A percentile compares a stretch with the other conserved stretches of the same genome.
These are phyloP conservation scores for Sprattus sprattus DNA, from an alignment of 2,113 vertebrate species.

Conservation along the genomic window DNA sequence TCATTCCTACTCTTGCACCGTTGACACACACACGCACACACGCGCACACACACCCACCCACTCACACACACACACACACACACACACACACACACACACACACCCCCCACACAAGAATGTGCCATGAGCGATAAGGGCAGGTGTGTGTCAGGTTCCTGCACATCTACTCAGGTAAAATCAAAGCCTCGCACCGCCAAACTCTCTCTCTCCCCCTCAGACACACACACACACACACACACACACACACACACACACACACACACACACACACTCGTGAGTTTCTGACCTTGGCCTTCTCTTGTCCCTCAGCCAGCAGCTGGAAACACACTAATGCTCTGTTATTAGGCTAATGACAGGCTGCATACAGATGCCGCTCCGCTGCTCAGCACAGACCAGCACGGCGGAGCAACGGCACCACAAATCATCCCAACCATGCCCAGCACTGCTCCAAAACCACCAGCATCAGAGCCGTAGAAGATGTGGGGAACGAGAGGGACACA, in stretches of 20 bases:
- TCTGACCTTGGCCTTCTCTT: background rate
- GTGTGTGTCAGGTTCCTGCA: background rate
- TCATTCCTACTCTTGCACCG: background rate
- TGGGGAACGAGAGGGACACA: background rate
- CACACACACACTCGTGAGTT: background rate
- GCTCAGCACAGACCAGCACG: background rate
- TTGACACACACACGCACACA: background rate
- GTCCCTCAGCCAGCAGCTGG: background rate
- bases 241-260: background rate
- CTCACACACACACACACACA: background rate
- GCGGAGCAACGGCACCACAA: background rate
- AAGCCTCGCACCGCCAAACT: background rate
- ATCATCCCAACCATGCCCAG: background rate
- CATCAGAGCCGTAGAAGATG: background rate
- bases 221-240: constrained; percentile 1
- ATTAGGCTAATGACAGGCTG: constrained; percentile 16
- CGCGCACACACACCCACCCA: background rate
- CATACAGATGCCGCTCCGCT: background rate
- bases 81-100: background rate
- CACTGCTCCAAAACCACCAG: background rate
- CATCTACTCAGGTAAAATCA: background rate
- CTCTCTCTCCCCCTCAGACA: background rate
- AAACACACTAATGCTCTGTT: constrained; percentile 3
- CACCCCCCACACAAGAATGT: background rate
- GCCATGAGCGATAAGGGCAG: constrained; percentile 15